Evolutionary conservation across 1,140 invertebrate species (phyloP).

Genomic region (Tetramorium parvispinum): DNA sequence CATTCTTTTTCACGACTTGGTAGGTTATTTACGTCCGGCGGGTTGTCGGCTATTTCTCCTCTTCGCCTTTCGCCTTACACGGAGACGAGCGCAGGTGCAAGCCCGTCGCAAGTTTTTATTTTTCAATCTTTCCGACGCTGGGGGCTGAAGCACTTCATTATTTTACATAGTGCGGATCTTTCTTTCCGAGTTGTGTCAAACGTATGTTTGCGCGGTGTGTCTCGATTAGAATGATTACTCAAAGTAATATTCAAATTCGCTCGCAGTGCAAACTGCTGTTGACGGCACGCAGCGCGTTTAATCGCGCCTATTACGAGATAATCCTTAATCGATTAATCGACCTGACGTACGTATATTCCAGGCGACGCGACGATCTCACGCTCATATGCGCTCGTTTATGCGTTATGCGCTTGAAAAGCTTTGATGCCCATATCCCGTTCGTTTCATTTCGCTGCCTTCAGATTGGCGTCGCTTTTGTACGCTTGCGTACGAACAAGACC

Average conservation of each 20-base stretch:
- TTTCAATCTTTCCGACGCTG: slow-evolving; percentile 25
- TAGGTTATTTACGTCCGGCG: slow-evolving; percentile 77
- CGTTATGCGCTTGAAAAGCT: slow-evolving; percentile 60
- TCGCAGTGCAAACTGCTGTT: background rate
- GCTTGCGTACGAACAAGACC: background rate
- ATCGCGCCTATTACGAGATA: background rate
- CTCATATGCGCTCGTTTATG: slow-evolving; percentile 17
- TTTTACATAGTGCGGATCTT: background rate
- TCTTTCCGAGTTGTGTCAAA: background rate
- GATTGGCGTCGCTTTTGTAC: slow-evolving; percentile 69
- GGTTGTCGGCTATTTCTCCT: slow-evolving; percentile 57
- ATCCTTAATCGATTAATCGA: slow-evolving; percentile 36
- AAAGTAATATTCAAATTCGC: background rate
- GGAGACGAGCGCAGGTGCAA: slow-evolving; percentile 73
- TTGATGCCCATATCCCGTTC: slow-evolving; percentile 64
- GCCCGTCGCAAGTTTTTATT: slow-evolving; percentile 75
- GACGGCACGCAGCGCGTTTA: background rate
- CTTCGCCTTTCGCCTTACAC: slow-evolving; percentile 47
- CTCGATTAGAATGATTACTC: background rate
- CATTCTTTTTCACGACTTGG: slow-evolving; percentile 72
- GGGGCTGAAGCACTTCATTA: slow-evolving; percentile 3
- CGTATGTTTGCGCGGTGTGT: background rate
- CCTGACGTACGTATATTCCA: background rate
- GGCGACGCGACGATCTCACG: background rate
- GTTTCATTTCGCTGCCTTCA: slow-evolving; percentile 64